These are phyloP conservation scores for Phalangium opilio DNA, from an alignment of 2,888 invertebrate genomes.

Conservation along the genomic window DNA sequence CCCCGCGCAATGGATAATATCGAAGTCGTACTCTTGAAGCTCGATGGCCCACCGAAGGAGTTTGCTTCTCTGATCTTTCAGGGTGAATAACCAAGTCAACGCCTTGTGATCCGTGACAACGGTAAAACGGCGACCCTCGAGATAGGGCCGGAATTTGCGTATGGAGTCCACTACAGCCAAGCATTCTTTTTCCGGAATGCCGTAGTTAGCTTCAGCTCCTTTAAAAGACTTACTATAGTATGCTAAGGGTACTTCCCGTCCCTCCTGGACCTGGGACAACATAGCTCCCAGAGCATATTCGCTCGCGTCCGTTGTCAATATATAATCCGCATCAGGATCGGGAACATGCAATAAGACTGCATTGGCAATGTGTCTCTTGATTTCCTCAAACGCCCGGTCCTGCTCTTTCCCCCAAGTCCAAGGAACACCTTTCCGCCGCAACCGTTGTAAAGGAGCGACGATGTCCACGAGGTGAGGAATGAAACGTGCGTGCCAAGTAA, in stretches of 20 bases:
- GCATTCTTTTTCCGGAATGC: constrained; percentile 29
- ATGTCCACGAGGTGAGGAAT: constrained; percentile 1
- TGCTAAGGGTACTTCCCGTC: constrained; percentile 16
- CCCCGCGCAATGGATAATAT: constrained; percentile 1
- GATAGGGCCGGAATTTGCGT: no score
- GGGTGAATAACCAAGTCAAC: no score
- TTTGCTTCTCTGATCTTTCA: no score
- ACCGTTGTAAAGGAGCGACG: neutral
- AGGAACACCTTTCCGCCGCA: neutral
- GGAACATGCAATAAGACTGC: constrained; percentile 6
- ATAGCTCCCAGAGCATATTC: constrained; percentile 10
- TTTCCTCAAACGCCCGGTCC: neutral
- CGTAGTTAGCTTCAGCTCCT: constrained; percentile 26
- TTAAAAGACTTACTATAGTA: constrained; percentile 26
- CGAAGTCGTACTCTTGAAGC: constrained; percentile 1
- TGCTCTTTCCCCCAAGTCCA: neutral
- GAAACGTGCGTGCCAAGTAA: constrained; percentile 1
- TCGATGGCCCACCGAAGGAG: no score
- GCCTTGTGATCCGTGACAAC: no score
- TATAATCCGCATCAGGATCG: neutral
- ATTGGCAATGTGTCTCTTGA: constrained; percentile 4
- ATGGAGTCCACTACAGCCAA: constrained; percentile 12
- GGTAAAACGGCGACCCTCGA: no score
- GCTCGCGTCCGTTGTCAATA: constrained; percentile 9
- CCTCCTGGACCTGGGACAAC: constrained; percentile 6